Conservation (phyloP, 2,888 invertebrate genomes). For the Aleiodes alternator region DNA sequence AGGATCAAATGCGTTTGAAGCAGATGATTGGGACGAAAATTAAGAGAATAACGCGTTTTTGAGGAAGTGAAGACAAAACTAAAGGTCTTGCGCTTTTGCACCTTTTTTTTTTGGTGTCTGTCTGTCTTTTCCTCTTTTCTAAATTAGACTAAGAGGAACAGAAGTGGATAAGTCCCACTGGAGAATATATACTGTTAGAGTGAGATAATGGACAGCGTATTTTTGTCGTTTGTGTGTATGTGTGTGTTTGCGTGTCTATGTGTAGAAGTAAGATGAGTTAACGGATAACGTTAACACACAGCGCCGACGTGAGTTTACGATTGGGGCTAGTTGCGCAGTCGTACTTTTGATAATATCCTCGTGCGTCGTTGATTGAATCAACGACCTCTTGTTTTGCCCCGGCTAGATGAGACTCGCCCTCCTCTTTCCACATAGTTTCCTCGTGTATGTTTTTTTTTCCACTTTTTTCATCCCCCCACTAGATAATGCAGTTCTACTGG, state of each 20-base stretch:
- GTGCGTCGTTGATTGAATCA: constrained; percentile 59
- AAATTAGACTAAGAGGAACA: neutral
- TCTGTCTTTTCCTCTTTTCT: neutral
- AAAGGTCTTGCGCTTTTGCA: too few relatives aligned
- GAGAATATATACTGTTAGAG: neutral
- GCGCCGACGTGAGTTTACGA: constrained; percentile 40
- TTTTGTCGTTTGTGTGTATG: neutral
- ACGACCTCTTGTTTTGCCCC: constrained; percentile 58
- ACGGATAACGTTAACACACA: constrained; percentile 22
- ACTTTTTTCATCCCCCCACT: too few relatives aligned
- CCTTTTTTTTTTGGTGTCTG: too few relatives aligned
- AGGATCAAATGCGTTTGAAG: neutral
- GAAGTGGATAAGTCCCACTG: constrained; percentile 26
- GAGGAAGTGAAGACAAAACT: too few relatives aligned
- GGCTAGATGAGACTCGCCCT: constrained; percentile 53
- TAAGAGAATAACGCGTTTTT: too few relatives aligned
- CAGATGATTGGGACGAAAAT: too few relatives aligned
- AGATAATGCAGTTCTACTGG: neutral
- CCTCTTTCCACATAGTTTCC: neutral
- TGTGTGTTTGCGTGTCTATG: constrained; percentile 4
- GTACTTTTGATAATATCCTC: constrained; percentile 46
- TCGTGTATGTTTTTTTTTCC: constrained; percentile 8
- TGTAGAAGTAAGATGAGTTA: constrained; percentile 22
- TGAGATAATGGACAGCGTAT: neutral
- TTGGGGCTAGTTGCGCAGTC: constrained; percentile 50